Base-by-base conservation (phyloP, 2,888 invertebrate genomes). In the Lycophotia porphyrea region DNA sequence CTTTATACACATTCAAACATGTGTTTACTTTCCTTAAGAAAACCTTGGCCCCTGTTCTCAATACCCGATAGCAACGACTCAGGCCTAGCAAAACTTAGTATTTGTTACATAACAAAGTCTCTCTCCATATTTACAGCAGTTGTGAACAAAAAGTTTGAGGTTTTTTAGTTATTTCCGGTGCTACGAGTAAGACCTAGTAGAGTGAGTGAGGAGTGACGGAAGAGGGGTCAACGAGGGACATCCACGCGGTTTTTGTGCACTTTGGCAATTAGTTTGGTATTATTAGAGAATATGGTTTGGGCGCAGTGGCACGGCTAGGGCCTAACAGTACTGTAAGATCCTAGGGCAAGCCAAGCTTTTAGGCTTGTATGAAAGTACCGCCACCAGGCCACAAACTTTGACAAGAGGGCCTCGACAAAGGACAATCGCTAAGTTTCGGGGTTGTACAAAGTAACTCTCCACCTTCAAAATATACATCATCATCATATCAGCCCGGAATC, bases 211-310 rank as follows among this genome's bases (percentile, higher is more conserved):
- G 76, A 74, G 47, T 64, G 80, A 64, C 79, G 88, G 81, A 80
- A 80, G 78, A 49, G 79, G 44, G 88, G 85, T 87, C 87, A 88
- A 86, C 84, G 88, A 65, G 67, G 78, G 71, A 71, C 87, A 78
- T 31, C 61, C 69, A 64, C 55, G 52, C n/a, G 55, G 76, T 83
- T 82, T 80, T 81, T 84, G 69, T 81, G 49, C 61, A 67, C 63
- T 70, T 78, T 69, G 68, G 69, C 49, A 78, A 84, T 64, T 58
- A 60, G 42, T 68, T 74, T 65, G 13, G 8, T 58, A 18, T 49
- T 39, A 47, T 58, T 72, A 47, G 27, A 65, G 55, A 39, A 39
- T 21, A 11, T 34, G 34, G 21, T 11, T 4, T 34, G 31, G 3
- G 21, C 9, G 2, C 55, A 55, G 47, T 49, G 52, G n/a, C 9